These are phyloP conservation scores for Eurypyga helias DNA, from an alignment of 2,113 vertebrate species.

Conservation along the genomic window DNA sequence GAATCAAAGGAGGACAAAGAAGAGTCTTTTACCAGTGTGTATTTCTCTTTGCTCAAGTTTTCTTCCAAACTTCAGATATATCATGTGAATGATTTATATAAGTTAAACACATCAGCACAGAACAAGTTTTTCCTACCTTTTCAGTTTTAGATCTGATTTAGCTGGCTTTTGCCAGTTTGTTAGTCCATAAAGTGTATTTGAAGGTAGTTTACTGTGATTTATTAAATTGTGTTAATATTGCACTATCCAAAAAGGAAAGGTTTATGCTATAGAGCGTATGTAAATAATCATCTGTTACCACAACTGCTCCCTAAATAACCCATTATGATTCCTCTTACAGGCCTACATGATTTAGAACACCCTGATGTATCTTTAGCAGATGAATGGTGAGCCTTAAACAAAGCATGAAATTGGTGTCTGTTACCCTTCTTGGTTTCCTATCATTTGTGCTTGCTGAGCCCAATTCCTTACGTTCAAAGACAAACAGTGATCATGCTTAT, in stretches of 20 bases:
- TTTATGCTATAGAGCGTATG: slow-evolving; percentile 18
- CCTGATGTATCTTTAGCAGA: slow-evolving; percentile 96
- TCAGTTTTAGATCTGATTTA: not conserved
- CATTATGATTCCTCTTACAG: slow-evolving; percentile 77
- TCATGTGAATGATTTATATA: not conserved
- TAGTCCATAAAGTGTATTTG: not conserved
- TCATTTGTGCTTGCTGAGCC: not conserved
- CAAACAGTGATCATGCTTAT: not conserved
- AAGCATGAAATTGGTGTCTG: slow-evolving; percentile 4
- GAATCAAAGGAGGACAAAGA: not conserved
- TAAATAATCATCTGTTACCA: slow-evolving; percentile 43
- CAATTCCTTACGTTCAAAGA: slow-evolving; percentile 1
- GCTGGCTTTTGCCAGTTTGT: slow-evolving; percentile 3
- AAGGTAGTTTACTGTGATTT: slow-evolving; percentile 30
- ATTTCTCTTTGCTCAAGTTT: not conserved
- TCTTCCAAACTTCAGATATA: not conserved
- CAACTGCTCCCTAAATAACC: slow-evolving; percentile 2
- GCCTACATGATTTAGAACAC: slow-evolving; percentile 97
- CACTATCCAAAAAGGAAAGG: slow-evolving; percentile 25
- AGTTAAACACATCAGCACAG: not conserved
- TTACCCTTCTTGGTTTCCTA: slow-evolving; percentile 8
- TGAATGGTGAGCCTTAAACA: slow-evolving; percentile 87
- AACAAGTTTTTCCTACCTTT: not conserved
- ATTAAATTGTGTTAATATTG: slow-evolving; percentile 10
- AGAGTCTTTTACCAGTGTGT: not conserved